Percentiles rank a stretch among this genome's conserved stretches.
These are phyloP conservation scores for Zingel zingel DNA, from an alignment of 2,113 vertebrate genomes.

Conservation along the genomic window DNA sequence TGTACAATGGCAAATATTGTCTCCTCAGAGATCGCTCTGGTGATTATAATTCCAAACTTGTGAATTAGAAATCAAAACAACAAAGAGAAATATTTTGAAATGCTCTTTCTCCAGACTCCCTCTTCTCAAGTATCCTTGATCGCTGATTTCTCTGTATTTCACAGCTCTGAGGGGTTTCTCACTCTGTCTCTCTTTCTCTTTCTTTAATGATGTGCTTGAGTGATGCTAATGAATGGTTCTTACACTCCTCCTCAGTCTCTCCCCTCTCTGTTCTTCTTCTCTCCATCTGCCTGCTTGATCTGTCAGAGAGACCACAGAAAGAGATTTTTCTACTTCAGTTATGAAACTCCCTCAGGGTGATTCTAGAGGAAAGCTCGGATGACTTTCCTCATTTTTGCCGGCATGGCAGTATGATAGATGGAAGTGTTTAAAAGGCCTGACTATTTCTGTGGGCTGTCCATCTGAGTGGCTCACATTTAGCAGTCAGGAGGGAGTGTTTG, in stretches of 20 bases:
- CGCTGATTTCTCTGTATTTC: constrained; percentile 37
- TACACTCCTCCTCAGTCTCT: constrained; percentile 21
- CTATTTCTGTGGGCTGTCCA: constrained; percentile 48
- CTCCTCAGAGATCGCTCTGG: not conserved
- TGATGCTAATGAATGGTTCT: constrained; percentile 67
- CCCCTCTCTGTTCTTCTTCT: constrained; percentile 13
- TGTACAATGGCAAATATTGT: not conserved
- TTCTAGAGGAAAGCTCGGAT: constrained; percentile 57
- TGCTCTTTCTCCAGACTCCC: constrained; percentile 3
- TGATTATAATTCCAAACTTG: constrained; percentile 12
- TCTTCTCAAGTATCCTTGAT: constrained; percentile 4
- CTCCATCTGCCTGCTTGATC: constrained; percentile 63
- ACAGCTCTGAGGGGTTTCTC: constrained; percentile 58
- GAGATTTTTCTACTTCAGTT: constrained; percentile 49
- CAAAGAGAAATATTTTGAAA: constrained; percentile 38
- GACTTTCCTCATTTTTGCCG: constrained; percentile 60
- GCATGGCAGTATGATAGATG: constrained; percentile 56
- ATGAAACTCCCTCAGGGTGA: constrained; percentile 63
- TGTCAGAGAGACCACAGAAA: constrained; percentile 49
- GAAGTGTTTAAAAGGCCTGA: constrained; percentile 53
- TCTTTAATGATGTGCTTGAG: constrained; percentile 64
- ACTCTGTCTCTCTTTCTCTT: constrained; percentile 32
- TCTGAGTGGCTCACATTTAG: constrained; percentile 42
- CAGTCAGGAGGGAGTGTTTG: constrained; percentile 34
- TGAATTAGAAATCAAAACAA: constrained; percentile 30